These are phyloP conservation scores for Eira barbara DNA, from an alignment of 2,113 vertebrate species.

Conservation along the genomic window DNA sequence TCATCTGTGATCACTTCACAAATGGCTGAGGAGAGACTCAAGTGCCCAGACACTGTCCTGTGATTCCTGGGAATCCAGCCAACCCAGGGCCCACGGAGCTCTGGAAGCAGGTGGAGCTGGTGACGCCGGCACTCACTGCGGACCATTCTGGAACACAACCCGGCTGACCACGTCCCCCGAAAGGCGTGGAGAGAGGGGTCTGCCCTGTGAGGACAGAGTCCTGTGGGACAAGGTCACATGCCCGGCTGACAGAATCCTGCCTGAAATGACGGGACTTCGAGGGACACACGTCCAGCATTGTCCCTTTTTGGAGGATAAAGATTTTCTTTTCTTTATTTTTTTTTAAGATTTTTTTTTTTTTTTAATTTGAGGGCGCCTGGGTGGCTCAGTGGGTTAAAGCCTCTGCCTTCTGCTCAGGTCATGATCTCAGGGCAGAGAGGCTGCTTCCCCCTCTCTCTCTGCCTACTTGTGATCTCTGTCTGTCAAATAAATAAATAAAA, in stretches of 20 bases:
- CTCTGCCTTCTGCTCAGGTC: too few species aligned
- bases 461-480: too few species aligned
- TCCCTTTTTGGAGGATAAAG: not conserved
- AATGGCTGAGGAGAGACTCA: not conserved
- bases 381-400: too few species aligned
- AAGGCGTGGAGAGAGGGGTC: not conserved
- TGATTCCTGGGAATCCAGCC: not conserved
- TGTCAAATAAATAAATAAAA: too few species aligned
- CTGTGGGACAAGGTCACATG: not conserved
- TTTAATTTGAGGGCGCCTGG: not conserved
- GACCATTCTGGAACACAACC: not conserved
- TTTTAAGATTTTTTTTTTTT: not conserved
- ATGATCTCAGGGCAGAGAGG: too few species aligned
- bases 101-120: too few species aligned
- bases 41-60: too few species aligned
- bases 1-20: not conserved
- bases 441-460: too few species aligned
- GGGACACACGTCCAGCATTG: not conserved
- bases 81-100: not conserved
- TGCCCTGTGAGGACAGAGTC: not conserved
- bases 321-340: not conserved
- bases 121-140: fast-evolving
- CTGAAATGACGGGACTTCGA: not conserved
- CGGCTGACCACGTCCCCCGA: not conserved
- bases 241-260: not conserved